Evolutionary conservation across 2,113 vertebrate species (phyloP).

Genomic region (Astatotilapia flaviijosephi): DNA sequence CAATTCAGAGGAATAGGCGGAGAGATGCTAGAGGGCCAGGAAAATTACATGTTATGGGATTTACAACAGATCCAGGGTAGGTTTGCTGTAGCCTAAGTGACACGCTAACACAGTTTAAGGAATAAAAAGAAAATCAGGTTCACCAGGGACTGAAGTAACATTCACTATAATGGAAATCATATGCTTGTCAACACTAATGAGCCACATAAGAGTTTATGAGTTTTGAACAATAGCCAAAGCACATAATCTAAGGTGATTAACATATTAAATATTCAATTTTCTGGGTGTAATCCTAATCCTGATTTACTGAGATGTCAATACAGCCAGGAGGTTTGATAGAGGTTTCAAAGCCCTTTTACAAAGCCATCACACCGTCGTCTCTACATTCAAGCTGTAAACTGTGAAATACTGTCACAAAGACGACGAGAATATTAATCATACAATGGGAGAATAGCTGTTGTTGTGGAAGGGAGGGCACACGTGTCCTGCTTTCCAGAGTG

Average conservation of each 20-base stretch:
- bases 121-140: background rate
- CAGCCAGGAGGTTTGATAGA: background rate
- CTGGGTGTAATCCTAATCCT: background rate
- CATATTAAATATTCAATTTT: background rate
- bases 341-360: background rate
- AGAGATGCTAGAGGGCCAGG: background rate
- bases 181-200: background rate
- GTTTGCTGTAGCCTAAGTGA: background rate
- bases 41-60: background rate
- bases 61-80: background rate
- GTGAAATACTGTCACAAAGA: background rate
- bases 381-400: background rate
- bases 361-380: background rate
- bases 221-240: background rate
- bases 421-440: background rate
- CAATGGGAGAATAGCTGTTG: background rate
- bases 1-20: background rate
- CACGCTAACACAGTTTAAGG: background rate
- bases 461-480: conserved; percentile 30
- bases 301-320: background rate
- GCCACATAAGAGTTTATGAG: background rate
- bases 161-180: background rate
- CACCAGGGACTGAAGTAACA: background rate
- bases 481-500: conserved; percentile 47
- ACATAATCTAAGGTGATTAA: background rate